A percentile compares a stretch with the other conserved stretches of the same genome.
Evolutionary conservation across 1,140 invertebrate species (phyloP).

Genomic region (Cydia strobilella): DNA sequence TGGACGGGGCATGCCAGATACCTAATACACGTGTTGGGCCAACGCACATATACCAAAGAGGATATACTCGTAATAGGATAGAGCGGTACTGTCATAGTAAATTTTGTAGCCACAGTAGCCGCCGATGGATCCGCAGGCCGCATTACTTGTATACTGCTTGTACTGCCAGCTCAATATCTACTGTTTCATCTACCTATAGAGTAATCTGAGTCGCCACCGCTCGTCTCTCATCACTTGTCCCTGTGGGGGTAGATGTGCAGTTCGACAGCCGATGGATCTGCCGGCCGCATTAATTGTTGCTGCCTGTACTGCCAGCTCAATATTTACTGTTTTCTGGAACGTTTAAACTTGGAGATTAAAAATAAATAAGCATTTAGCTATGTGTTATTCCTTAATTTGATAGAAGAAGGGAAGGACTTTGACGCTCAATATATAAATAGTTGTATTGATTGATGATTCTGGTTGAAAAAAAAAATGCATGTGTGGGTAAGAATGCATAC

Average conservation of each 20-base stretch:
- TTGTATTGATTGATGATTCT: too few species aligned
- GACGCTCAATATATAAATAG: too few species aligned
- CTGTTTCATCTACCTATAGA: background rate
- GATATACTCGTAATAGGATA: too few species aligned
- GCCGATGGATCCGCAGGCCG: constrained; percentile 60
- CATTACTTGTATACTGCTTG: constrained; percentile 70
- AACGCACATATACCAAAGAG: too few species aligned
- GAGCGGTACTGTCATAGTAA: too few species aligned
- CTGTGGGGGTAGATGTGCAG: constrained; percentile 36
- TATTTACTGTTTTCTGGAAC: background rate
- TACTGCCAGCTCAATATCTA: background rate
- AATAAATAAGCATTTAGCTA: background rate
- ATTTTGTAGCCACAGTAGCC: too few species aligned
- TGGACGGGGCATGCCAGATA: too few species aligned
- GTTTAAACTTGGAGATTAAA: background rate
- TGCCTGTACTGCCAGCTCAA: constrained; percentile 39
- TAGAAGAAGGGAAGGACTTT: too few species aligned
- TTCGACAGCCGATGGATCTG: constrained; percentile 77
- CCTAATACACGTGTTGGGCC: background rate
- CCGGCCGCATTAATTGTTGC: constrained; percentile 72
- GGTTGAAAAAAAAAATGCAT: too few species aligned
- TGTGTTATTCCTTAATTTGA: too few species aligned
- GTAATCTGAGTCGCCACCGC: background rate
- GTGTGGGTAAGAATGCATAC: too few species aligned
- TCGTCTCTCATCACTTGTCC: background rate